Evolutionary conservation across 1,140 invertebrate species (phyloP).

Genomic region (Zaprionus kolodkinae): DNA sequence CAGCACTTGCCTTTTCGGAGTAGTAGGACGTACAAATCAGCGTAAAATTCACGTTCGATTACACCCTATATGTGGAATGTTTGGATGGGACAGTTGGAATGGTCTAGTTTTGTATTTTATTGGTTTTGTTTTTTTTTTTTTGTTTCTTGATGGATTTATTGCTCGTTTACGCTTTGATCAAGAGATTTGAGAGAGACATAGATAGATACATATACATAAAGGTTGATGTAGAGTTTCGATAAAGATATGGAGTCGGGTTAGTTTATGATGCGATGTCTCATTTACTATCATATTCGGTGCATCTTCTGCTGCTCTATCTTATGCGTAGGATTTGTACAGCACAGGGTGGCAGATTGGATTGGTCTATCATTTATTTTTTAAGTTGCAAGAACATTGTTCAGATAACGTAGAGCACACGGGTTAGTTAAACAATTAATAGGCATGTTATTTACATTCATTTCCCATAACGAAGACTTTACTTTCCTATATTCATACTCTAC

Average conservation of each 20-base stretch:
- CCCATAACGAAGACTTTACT: neutral
- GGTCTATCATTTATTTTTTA: neutral
- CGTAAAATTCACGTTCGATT: constrained; percentile 84
- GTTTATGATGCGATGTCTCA: constrained; percentile 5
- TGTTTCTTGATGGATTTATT: constrained; percentile 22
- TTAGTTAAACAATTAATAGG: neutral
- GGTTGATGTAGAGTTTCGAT: constrained; percentile 40
- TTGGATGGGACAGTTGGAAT: constrained; percentile 56
- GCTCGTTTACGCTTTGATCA: constrained; percentile 13
- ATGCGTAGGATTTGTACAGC: no score
- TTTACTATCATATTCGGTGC: constrained; percentile 7
- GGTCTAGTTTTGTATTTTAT: constrained; percentile 50
- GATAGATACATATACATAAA: constrained; percentile 15
- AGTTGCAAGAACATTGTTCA: neutral
- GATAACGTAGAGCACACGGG: neutral
- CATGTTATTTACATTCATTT: neutral
- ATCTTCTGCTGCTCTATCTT: constrained; percentile 1
- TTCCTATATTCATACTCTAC: neutral
- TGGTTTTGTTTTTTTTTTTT: constrained; percentile 38
- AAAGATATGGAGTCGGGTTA: constrained; percentile 19
- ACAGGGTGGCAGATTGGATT: neutral
- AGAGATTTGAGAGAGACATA: constrained; percentile 51
- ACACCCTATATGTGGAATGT: constrained; percentile 72
- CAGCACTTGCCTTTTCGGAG: constrained; percentile 75
- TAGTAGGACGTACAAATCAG: constrained; percentile 77